Conservation (phyloP, 2,888 invertebrate genomes). For the Lasioglossum villosulum region DNA sequence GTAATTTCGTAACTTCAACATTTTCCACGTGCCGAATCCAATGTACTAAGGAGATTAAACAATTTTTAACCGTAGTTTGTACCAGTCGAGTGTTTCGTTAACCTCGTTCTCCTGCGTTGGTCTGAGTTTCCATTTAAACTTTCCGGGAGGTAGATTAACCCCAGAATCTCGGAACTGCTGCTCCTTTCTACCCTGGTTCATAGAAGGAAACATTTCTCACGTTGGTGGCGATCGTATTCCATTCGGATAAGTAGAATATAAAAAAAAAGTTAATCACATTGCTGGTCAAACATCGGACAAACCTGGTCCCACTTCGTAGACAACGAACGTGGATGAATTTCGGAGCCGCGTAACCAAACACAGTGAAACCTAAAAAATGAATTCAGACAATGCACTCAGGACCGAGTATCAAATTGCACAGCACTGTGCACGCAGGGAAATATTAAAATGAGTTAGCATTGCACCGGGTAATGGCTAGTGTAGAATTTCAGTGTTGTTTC, state of each 20-base stretch:
- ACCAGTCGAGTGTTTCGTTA: slow-evolving; percentile 71
- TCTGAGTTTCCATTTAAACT: slow-evolving; percentile 77
- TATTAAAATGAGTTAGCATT: slow-evolving; percentile 27
- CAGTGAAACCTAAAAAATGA: not conserved
- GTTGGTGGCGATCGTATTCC: slow-evolving; percentile 17
- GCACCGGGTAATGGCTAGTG: not conserved
- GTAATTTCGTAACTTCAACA: slow-evolving; percentile 48
- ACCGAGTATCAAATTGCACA: slow-evolving; percentile 11
- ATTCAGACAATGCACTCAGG: not conserved
- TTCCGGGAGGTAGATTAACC: slow-evolving; percentile 77
- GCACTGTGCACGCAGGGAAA: not conserved
- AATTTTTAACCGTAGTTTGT: slow-evolving; percentile 66
- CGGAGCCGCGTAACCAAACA: not conserved
- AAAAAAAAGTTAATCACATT: not conserved
- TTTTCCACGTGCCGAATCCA: slow-evolving; percentile 69
- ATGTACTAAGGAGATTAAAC: slow-evolving; percentile 77
- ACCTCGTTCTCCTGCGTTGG: slow-evolving; percentile 53
- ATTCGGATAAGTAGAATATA: not conserved
- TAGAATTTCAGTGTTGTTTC: not conserved
- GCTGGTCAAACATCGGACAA: not conserved
- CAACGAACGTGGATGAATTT: not conserved
- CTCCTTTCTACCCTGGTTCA: not conserved
- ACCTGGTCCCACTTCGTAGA: not conserved
- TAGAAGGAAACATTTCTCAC: slow-evolving; percentile 56
- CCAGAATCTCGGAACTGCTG: slow-evolving; percentile 54